These are phyloP conservation scores for Norana najaformis DNA, from an alignment of 2,888 invertebrate species.

Conservation along the genomic window DNA sequence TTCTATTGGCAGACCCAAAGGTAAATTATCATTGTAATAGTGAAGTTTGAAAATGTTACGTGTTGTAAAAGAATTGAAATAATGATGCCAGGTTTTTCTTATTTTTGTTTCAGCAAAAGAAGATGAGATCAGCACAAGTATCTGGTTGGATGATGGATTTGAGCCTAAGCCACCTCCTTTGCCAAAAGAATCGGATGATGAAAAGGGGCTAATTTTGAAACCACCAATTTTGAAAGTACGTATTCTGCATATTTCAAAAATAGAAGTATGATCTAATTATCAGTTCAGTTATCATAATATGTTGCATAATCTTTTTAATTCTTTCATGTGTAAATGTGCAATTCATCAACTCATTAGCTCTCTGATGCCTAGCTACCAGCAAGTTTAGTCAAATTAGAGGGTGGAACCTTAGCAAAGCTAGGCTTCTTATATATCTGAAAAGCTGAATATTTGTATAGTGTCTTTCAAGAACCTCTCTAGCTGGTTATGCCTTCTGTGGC, in stretches of 20 bases:
- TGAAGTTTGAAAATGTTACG: background rate
- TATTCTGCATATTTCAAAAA: background rate
- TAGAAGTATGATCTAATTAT: background rate
- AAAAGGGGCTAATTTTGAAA: background rate
- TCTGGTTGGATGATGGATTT: background rate
- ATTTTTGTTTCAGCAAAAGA: background rate
- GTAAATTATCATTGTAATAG: background rate
- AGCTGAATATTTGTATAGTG: too few relatives aligned
- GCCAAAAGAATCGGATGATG: background rate
- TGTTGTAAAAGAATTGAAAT: background rate
- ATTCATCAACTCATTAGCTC: background rate
- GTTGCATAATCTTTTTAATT: background rate
- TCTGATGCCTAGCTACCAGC: background rate
- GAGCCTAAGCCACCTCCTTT: background rate
- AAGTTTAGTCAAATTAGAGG: background rate
- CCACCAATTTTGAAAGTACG: background rate
- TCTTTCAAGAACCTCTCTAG: too few relatives aligned
- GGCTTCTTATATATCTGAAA: too few relatives aligned
- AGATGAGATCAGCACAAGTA: background rate
- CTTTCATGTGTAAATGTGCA: background rate
- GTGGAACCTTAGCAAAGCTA: too few relatives aligned
- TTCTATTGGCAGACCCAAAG: background rate
- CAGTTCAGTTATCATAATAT: background rate
- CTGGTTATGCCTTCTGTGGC: too few relatives aligned
- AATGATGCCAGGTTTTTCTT: background rate